Evolutionary conservation across 2,888 invertebrate genomes (phyloP).

Genomic region (Taphrorychus bicolor): DNA sequence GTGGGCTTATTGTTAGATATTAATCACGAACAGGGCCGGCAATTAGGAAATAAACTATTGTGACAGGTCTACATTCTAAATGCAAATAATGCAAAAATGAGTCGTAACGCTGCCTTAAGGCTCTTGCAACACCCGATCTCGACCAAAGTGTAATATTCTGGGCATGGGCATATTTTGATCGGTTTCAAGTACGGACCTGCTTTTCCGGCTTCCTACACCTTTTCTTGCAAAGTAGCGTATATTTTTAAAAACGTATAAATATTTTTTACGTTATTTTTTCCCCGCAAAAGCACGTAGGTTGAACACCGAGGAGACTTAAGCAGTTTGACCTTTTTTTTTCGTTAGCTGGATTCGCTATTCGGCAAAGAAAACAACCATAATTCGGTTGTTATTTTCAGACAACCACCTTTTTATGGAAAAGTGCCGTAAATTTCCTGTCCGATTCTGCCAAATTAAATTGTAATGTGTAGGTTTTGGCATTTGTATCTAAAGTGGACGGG

Average conservation of each 20-base stretch:
- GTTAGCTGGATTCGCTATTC: slow-evolving; percentile 33
- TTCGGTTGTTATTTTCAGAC: slow-evolving; percentile 24
- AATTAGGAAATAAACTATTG: neutral
- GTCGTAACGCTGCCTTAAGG: too few species aligned
- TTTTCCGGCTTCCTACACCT: slow-evolving; percentile 47
- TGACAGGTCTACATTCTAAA: neutral
- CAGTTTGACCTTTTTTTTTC: slow-evolving; percentile 30
- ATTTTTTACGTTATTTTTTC: slow-evolving; percentile 12
- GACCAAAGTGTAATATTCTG: too few species aligned
- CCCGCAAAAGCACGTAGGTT: slow-evolving; percentile 30
- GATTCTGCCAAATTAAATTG: slow-evolving; percentile 29
- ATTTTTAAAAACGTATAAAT: slow-evolving; percentile 13
- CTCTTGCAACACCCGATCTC: too few species aligned
- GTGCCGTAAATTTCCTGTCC: slow-evolving; percentile 25
- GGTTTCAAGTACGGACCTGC: slow-evolving; percentile 19
- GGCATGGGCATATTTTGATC: too few species aligned
- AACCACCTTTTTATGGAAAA: slow-evolving; percentile 34
- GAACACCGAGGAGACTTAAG: slow-evolving; percentile 17
- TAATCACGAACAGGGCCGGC: slow-evolving; percentile 18
- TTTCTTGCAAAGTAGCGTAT: slow-evolving; percentile 47
- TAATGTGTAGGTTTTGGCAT: slow-evolving; percentile 30
- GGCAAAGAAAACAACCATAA: slow-evolving; percentile 32
- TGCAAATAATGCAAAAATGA: too few species aligned
- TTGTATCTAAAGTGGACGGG: slow-evolving; percentile 1
- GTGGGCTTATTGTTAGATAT: slow-evolving; percentile 27